Conservation (phyloP, 2,797 vertebrate genomes). For the Acipenser ruthenus region DNA sequence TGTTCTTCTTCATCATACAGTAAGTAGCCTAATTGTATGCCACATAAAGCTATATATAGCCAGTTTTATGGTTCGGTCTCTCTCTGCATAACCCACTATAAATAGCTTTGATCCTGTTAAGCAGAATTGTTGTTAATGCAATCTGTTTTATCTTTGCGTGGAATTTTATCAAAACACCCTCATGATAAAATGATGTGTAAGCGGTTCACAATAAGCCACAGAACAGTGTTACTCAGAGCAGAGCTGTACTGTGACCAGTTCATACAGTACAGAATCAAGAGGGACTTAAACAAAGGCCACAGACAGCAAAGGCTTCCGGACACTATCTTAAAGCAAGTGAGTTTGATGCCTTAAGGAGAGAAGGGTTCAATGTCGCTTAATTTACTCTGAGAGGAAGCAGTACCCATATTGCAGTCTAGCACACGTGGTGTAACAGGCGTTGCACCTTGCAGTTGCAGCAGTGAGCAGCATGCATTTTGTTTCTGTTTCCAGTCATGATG, state of each 20-base stretch:
- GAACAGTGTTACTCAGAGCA: no score
- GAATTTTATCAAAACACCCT: no score
- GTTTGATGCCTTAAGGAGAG: background rate
- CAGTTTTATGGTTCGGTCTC: background rate
- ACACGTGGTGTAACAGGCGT: no score
- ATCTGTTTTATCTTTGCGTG: no score
- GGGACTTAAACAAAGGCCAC: background rate
- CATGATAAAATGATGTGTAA: no score
- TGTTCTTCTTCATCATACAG: no score
- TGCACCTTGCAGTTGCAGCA: background rate
- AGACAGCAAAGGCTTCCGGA: background rate
- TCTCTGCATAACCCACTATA: background rate
- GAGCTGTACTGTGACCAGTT: no score
- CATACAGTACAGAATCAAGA: no score
- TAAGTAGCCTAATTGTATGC: background rate
- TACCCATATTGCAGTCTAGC: no score
- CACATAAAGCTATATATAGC: background rate
- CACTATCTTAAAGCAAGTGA: background rate
- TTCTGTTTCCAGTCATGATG: background rate
- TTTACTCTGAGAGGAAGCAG: no score
- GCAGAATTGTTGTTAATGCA: no score
- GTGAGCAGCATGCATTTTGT: background rate
- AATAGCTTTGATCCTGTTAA: background rate
- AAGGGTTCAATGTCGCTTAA: background rate
- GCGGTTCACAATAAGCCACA: no score